phyloP scores from a whole-genome alignment of 2,797 vertebrate species.

The Nothura maculosa region DNA sequence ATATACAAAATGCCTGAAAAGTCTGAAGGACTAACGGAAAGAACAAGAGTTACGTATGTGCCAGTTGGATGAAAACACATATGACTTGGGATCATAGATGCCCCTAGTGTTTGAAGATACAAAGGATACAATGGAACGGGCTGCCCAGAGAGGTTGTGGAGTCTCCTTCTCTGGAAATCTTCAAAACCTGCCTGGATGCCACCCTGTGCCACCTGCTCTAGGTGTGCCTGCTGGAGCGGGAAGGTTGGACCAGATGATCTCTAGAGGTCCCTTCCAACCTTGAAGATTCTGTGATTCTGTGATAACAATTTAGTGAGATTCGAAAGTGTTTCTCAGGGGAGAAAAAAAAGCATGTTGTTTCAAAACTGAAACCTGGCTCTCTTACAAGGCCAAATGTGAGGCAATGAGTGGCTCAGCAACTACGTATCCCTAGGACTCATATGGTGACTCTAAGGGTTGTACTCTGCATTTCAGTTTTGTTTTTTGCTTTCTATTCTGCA shows the following conservation, averaged over 20 bases:
- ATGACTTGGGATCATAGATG: not conserved
- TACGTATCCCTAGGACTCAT: not conserved
- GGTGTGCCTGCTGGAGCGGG: too few relatives aligned
- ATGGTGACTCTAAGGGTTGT: not conserved
- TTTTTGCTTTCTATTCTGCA: not conserved
- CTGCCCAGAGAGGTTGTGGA: too few relatives aligned
- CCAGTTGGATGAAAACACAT: not conserved
- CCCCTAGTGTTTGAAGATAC: not conserved
- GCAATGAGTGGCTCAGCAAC: not conserved
- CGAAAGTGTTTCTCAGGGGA: not conserved
- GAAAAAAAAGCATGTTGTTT: not conserved
- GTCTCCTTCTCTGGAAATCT: too few relatives aligned
- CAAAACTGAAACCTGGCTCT: not conserved
- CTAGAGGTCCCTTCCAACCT: too few relatives aligned
- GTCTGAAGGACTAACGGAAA: not conserved
- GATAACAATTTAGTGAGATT: not conserved
- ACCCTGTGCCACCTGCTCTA: too few relatives aligned
- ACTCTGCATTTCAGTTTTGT: not conserved
- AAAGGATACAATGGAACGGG: too few relatives aligned
- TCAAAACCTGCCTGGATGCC: too few relatives aligned
- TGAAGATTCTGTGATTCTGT: too few relatives aligned
- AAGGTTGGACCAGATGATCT: too few relatives aligned
- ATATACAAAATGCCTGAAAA: not conserved
- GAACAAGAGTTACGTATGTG: not conserved
- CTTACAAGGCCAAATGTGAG: not conserved